phyloP scores from a whole-genome alignment of 1,140 invertebrate species.

The Doryteuthis pealeii region DNA sequence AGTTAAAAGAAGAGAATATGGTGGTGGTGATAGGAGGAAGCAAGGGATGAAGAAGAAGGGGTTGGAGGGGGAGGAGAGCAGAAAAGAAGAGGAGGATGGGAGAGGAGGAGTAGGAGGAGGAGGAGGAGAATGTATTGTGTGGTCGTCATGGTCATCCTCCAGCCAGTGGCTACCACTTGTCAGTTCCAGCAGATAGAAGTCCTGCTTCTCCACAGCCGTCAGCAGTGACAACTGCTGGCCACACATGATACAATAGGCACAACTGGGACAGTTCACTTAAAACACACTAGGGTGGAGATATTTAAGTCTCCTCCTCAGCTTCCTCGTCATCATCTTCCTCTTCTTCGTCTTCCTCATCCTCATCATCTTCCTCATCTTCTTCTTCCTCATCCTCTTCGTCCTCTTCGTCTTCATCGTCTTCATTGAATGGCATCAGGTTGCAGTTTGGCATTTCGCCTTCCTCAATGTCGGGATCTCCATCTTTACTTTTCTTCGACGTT shows the following conservation, averaged over 20 bases:
- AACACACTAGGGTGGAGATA: conserved; percentile 6
- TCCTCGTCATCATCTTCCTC: conserved; percentile 40
- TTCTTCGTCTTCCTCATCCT: conserved; percentile 38
- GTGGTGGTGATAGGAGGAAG: too few species aligned
- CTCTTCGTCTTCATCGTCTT: conserved; percentile 23
- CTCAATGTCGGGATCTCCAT: not conserved
- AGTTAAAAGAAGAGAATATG: too few species aligned
- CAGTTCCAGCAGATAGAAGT: too few species aligned
- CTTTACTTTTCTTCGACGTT: not conserved
- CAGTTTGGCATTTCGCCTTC: not conserved
- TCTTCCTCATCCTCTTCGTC: conserved; percentile 34
- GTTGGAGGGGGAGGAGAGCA: too few species aligned
- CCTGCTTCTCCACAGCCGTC: too few species aligned
- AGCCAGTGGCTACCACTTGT: too few species aligned
- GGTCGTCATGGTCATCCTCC: too few species aligned
- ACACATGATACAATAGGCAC: not conserved
- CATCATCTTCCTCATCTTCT: conserved; percentile 51
- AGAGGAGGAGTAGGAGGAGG: too few species aligned
- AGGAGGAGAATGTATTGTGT: too few species aligned
- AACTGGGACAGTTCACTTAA: conserved; percentile 5
- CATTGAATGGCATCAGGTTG: not conserved
- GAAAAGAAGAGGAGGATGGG: too few species aligned
- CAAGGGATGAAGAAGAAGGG: too few species aligned
- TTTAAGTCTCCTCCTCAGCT: conserved; percentile 20
- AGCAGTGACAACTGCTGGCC: too few species aligned